Conservation (phyloP, 2,113 vertebrate genomes). For the Alethe castanea region DNA sequence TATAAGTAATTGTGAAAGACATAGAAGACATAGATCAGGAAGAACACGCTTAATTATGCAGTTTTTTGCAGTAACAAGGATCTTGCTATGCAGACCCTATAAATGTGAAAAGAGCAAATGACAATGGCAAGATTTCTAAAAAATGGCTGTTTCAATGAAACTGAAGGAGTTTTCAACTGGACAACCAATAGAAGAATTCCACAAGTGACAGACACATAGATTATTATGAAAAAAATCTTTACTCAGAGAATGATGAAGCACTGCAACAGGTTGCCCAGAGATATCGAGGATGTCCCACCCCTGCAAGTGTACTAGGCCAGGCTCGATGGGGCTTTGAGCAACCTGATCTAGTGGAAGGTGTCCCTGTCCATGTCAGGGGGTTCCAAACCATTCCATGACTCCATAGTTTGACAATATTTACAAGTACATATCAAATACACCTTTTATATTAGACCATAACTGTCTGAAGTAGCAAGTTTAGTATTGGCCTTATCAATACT, state of each 20-base stretch:
- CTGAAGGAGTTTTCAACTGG: not conserved
- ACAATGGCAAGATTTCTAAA: not conserved
- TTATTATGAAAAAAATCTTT: not conserved
- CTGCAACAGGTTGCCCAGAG: not conserved
- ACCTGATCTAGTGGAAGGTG: not conserved
- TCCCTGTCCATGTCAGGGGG: too few relatives aligned
- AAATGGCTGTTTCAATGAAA: not conserved
- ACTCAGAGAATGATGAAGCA: not conserved
- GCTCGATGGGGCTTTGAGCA: not conserved
- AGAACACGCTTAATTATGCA: not conserved
- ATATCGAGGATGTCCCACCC: fast-evolving
- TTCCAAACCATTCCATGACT: not conserved
- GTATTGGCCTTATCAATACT: not conserved
- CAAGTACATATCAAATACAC: not conserved
- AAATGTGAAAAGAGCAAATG: not conserved
- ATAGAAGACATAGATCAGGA: not conserved
- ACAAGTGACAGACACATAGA: not conserved
- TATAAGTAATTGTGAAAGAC: not conserved
- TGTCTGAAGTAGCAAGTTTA: not conserved
- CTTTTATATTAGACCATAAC: not conserved
- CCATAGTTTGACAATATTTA: not conserved
- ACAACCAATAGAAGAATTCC: not conserved
- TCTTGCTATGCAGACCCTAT: not conserved
- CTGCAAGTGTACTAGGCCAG: fast-evolving
- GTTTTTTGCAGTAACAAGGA: not conserved